Percentiles rank a stretch among this genome's conserved stretches.
Evolutionary conservation across 2,888 invertebrate genomes (phyloP).

Genomic region (Metopia argyrocephala): DNA sequence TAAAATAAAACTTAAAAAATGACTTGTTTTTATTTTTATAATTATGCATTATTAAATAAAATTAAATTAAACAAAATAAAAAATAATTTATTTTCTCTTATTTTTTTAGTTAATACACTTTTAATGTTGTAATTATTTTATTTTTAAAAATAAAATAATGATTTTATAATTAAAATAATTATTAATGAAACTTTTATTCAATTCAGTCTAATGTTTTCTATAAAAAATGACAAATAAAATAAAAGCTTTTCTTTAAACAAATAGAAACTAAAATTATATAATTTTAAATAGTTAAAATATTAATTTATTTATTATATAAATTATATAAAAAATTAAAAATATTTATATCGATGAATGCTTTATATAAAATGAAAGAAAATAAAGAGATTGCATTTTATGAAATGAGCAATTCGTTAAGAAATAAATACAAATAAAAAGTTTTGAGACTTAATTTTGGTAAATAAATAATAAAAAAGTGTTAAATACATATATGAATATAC

Average conservation of each 20-base stretch:
- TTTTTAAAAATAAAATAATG: constrained; percentile 40
- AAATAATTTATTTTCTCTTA: neutral
- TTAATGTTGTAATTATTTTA: constrained; percentile 12
- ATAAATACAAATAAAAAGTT: constrained; percentile 23
- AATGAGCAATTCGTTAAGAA: too few species aligned
- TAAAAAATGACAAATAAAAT: constrained; percentile 46
- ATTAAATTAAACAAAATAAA: constrained; percentile 23
- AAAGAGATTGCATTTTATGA: too few species aligned
- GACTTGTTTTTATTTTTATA: constrained; percentile 51
- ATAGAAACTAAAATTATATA: neutral
- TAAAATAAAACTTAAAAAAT: constrained; percentile 48
- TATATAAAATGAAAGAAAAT: too few species aligned
- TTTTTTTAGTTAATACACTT: neutral
- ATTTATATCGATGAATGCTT: too few species aligned
- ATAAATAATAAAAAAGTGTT: too few species aligned
- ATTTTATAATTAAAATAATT: constrained; percentile 20
- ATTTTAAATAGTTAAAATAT: constrained; percentile 33
- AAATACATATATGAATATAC: too few species aligned
- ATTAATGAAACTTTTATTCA: constrained; percentile 55
- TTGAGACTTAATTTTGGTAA: too few species aligned
- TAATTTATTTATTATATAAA: too few species aligned
- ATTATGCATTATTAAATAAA: constrained; percentile 18
- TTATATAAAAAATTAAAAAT: too few species aligned
- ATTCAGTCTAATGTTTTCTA: constrained; percentile 55
- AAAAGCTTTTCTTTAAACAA: constrained; percentile 45